Conservation (phyloP, 2,797 vertebrate species). For the Varecia variegata region DNA sequence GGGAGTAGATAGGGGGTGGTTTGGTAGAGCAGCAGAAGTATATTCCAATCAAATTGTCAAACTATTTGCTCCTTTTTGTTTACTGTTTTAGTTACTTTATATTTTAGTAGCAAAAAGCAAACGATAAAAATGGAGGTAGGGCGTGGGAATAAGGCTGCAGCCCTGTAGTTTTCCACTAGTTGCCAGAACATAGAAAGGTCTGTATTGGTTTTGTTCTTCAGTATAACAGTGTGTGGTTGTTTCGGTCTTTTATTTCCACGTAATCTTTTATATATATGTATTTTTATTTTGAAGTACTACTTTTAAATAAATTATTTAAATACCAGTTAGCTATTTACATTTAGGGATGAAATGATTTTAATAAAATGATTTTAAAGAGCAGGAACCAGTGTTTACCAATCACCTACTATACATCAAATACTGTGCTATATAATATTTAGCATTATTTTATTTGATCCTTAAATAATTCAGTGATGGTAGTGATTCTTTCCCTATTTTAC, state of each 20-base stretch:
- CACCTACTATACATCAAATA: not conserved
- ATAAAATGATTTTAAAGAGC: conserved; percentile 5
- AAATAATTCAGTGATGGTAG: not conserved
- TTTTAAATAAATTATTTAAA: not conserved
- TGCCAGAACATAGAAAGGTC: not conserved
- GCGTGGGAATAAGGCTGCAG: not conserved
- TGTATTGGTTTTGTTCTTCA: not conserved
- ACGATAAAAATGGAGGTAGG: not conserved
- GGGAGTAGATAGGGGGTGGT: not conserved
- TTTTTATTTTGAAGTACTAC: conserved; percentile 38
- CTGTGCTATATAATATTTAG: not conserved
- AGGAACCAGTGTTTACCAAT: not conserved
- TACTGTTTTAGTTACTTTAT: not conserved
- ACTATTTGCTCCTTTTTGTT: not conserved
- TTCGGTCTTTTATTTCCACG: not conserved
- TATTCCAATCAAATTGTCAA: not conserved
- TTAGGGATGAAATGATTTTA: conserved; percentile 21
- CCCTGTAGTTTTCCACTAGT: not conserved
- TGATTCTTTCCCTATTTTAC: not conserved
- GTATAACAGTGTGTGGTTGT: not conserved
- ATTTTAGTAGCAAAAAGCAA: not conserved
- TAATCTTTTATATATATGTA: not conserved
- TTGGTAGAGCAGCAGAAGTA: not conserved
- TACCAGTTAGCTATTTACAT: not conserved
- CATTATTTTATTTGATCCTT: not conserved